Base-by-base conservation (phyloP, 2,113 vertebrate genomes). In the Nerophis lumbriciformis region DNA sequence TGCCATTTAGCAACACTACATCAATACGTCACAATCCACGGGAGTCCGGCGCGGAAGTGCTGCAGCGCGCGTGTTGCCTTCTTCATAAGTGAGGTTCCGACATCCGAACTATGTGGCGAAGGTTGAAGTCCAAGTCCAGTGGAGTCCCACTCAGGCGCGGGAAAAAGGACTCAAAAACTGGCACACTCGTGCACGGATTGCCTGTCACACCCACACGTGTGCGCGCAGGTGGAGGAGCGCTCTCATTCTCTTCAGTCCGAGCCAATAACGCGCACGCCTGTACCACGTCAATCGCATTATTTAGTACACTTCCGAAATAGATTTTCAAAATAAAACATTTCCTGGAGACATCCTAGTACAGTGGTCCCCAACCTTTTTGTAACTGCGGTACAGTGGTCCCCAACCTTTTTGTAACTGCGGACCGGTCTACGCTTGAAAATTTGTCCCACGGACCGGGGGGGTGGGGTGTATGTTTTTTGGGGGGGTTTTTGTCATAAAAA, bases 161-260 rank as follows among this genome's bases (percentile, higher is more conserved):
- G 8, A 48, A 19, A 19, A 51, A 48, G 60, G 12, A 53, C 28
- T 47, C 51, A 50, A 66, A 73, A 19, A 53, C 28, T 68, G 54
- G 53, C 54, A 54, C 71, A 54, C 51, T 15, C 64, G 69, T 52
- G 58, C 62, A 54, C 51, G 21, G 65, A 48, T 77, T 59, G 72
- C 64, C 66, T 79, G 78, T 78, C 83, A 85, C 84, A 85, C 85
- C 81, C 89, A 75, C 42, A 71, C 61, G 64, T 76, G 66, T 62
- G 66, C 53, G 68, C 73, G 74, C 69, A 54, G 65, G 36, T 58
- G 69, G 52, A 68, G 42, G 35, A 53, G 61, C 63, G 5, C 55
- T 19, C 48, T 8, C 1, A 28, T 1, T 28, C 28, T 28, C 28
- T 28, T 28, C 28, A 3, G 28, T 48, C 3, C 8, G 53, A 57